Percentiles rank a stretch among this genome's conserved stretches.
Evolutionary conservation across 1,140 invertebrate genomes (phyloP).

Genomic region (Lordiphosa stackelbergi): DNA sequence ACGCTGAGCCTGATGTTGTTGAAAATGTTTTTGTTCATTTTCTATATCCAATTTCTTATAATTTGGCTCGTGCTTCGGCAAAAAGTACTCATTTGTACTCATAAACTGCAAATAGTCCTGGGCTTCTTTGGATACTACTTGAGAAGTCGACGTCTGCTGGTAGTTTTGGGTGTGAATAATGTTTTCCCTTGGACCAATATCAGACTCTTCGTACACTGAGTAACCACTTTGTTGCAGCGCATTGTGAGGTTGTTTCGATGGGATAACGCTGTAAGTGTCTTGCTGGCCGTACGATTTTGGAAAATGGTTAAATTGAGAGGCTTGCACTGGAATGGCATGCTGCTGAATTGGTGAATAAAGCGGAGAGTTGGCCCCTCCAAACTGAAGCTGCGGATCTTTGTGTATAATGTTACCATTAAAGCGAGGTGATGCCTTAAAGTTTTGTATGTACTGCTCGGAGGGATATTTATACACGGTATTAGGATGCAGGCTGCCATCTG

Average conservation of each 20-base stretch:
- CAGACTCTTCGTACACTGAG: constrained; percentile 65
- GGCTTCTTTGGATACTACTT: constrained; percentile 51
- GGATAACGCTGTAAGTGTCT: constrained; percentile 20
- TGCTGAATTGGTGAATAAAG: constrained; percentile 40
- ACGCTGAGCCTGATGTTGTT: constrained; percentile 17
- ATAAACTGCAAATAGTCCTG: constrained; percentile 69
- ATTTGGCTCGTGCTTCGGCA: constrained; percentile 64
- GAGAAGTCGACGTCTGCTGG: constrained; percentile 18
- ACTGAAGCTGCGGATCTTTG: constrained; percentile 34
- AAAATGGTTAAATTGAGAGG: constrained; percentile 34
- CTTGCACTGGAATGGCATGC: constrained; percentile 57
- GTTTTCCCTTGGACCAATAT: constrained; percentile 26
- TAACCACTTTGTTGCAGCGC: constrained; percentile 25
- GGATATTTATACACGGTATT: constrained; percentile 29
- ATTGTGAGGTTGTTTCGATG: constrained; percentile 24
- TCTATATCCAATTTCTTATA: constrained; percentile 60
- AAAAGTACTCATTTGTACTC: constrained; percentile 71
- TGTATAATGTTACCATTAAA: constrained; percentile 54
- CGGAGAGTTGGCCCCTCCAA: constrained; percentile 7
- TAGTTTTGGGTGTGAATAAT: constrained; percentile 15
- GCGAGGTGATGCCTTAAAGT: constrained; percentile 60
- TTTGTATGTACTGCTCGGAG: constrained; percentile 54
- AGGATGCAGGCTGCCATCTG: constrained; percentile 24
- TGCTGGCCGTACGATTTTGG: constrained; percentile 21
- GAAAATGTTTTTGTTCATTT: constrained; percentile 21